A percentile compares a stretch with the other conserved stretches of the same genome.
Conservation (phyloP, 2,888 invertebrate genomes). For the Acronicta leporina region DNA sequence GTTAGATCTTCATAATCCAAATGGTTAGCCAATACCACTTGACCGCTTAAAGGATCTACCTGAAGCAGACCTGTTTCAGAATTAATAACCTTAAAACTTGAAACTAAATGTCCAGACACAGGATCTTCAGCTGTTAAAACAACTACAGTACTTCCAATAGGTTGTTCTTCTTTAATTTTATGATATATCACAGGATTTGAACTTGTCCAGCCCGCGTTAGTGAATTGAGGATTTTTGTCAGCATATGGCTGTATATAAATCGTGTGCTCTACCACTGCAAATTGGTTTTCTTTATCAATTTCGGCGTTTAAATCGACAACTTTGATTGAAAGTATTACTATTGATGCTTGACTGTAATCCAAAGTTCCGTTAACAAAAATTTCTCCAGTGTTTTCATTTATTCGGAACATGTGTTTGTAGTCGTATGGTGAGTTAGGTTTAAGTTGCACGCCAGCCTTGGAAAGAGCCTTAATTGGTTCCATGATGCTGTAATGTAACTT, state of each 20-base stretch:
- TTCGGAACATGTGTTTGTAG: constrained; percentile 91
- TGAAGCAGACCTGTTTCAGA: constrained; percentile 88
- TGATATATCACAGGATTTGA: constrained; percentile 91
- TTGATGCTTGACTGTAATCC: constrained; percentile 93
- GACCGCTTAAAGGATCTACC: constrained; percentile 91
- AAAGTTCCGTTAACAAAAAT: constrained; percentile 91
- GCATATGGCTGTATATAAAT: constrained; percentile 94
- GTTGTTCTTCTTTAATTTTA: constrained; percentile 93
- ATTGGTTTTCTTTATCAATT: constrained; percentile 90
- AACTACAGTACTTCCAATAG: constrained; percentile 92
- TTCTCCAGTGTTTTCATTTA: constrained; percentile 92
- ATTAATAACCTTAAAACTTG: constrained; percentile 89
- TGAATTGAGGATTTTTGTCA: constrained; percentile 93
- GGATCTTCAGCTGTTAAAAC: constrained; percentile 93
- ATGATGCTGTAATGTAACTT: constrained; percentile 91
- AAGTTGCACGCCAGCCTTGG: constrained; percentile 92
- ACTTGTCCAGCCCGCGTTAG: constrained; percentile 92
- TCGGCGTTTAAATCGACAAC: constrained; percentile 92
- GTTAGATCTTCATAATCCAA: constrained; percentile 94
- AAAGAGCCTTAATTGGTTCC: constrained; percentile 91
- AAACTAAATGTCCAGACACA: constrained; percentile 90
- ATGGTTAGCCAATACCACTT: constrained; percentile 92
- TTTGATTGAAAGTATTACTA: constrained; percentile 92
- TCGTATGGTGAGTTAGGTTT: constrained; percentile 90
- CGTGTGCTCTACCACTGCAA: constrained; percentile 91